These are phyloP conservation scores for Tetrao urogallus DNA, from an alignment of 2,113 vertebrate species.

Conservation along the genomic window DNA sequence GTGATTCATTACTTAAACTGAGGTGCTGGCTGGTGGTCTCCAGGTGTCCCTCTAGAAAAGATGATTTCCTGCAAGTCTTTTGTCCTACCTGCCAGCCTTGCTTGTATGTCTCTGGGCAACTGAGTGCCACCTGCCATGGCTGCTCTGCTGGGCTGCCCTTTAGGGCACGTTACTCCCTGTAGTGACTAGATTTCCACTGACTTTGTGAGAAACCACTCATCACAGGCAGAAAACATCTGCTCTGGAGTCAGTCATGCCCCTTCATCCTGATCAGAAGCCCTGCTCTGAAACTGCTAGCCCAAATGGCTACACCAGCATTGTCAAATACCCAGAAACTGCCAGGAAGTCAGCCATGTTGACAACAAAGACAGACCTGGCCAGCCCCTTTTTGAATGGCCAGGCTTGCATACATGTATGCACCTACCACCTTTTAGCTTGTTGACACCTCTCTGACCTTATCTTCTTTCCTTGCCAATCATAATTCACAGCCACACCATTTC, in stretches of 20 bases:
- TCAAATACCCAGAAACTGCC: not conserved
- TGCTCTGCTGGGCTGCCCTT: not conserved
- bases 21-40: not conserved
- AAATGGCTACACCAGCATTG: not conserved
- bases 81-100: not conserved
- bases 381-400: not conserved
- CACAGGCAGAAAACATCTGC: rapidly evolving
- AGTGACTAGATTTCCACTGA: not conserved
- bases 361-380: not conserved
- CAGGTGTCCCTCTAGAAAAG: not conserved
- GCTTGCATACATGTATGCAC: not conserved
- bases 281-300: not conserved
- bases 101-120: not conserved
- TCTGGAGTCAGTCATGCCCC: not conserved
- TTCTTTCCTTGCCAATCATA: not conserved
- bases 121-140: not conserved
- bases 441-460: not conserved
- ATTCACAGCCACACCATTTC: not conserved
- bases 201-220: not conserved
- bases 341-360: not conserved
- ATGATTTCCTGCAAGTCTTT: not conserved
- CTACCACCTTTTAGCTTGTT: not conserved
- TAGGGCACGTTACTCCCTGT: not conserved
- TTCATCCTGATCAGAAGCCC: not conserved
- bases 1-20: not conserved